Percentiles rank a stretch among this genome's conserved stretches.
phyloP scores from a whole-genome alignment of 2,113 vertebrate species.

The Dasypus novemcinctus region DNA sequence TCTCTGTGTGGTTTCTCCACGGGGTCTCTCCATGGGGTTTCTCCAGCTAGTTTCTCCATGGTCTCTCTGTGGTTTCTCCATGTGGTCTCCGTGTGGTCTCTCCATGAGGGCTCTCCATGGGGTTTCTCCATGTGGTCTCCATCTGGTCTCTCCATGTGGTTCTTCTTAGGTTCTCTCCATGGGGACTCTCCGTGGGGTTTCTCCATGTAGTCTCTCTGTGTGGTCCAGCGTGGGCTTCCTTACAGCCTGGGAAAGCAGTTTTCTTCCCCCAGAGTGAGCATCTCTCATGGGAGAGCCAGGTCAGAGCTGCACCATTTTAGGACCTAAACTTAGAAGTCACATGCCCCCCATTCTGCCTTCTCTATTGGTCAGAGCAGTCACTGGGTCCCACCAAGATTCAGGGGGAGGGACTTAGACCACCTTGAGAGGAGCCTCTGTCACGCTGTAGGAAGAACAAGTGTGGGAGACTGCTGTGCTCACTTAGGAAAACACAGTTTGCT shows the following conservation, averaged over 20 bases:
- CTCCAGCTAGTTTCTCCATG: background rate
- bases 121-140: too few relatives aligned
- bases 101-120: too few relatives aligned
- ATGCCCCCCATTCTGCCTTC: rapidly evolving
- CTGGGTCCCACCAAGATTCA: background rate
- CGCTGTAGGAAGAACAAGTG: background rate
- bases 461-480: background rate
- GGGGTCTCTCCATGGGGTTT: too few relatives aligned
- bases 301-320: background rate
- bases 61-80: rapidly evolving
- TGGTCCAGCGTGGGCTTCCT: background rate
- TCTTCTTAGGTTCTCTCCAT: background rate
- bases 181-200: rapidly evolving
- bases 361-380: background rate
- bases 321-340: background rate
- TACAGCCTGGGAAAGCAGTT: rapidly evolving
- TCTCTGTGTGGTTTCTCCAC: rapidly evolving
- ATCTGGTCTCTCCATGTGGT: too few relatives aligned
- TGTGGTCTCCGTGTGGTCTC: background rate
- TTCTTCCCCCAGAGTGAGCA: background rate
- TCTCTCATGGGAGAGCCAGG: background rate
- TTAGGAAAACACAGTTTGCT: background rate
- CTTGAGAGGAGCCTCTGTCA: too few relatives aligned
- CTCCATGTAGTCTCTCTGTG: background rate
- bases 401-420: too few relatives aligned